Conservation (phyloP, 2,797 vertebrate genomes). For the Danio kyathit region DNA sequence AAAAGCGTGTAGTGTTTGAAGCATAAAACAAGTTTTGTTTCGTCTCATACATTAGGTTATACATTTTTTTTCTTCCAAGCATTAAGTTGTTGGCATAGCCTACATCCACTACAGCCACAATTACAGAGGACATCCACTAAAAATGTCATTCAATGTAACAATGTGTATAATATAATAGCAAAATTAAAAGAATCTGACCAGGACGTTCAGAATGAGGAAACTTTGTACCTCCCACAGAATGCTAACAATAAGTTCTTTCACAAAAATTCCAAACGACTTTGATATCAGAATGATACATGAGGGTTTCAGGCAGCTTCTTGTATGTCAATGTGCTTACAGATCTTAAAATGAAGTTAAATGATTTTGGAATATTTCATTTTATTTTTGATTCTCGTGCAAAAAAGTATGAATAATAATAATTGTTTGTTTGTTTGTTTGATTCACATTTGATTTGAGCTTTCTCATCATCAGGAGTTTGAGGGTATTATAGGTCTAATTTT, state of each 20-base stretch:
- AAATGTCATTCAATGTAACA: background rate
- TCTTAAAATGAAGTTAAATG: background rate
- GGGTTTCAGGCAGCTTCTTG: slow-evolving; percentile 6
- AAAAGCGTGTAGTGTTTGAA: too few relatives aligned
- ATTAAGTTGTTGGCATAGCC: too few relatives aligned
- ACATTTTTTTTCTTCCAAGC: too few relatives aligned
- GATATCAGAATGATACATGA: slow-evolving; percentile 4
- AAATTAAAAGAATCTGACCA: background rate
- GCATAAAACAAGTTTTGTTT: too few relatives aligned
- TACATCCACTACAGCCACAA: too few relatives aligned
- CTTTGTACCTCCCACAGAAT: slow-evolving; percentile 4
- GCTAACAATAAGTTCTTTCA: slow-evolving; percentile 35
- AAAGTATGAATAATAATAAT: background rate
- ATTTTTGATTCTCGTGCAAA: background rate
- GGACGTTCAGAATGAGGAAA: slow-evolving; percentile 9
- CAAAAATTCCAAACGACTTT: background rate
- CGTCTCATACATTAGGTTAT: too few relatives aligned
- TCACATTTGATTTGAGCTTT: too few relatives aligned
- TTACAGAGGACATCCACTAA: too few relatives aligned
- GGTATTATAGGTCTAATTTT: too few relatives aligned
- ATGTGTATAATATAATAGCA: background rate
- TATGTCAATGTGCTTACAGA: background rate
- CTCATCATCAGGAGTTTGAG: too few relatives aligned
- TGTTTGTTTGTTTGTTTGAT: too few relatives aligned
- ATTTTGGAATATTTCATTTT: background rate